Base-by-base conservation (phyloP, 2,888 invertebrate species). In the Stenoptilia bipunctidactyla region DNA sequence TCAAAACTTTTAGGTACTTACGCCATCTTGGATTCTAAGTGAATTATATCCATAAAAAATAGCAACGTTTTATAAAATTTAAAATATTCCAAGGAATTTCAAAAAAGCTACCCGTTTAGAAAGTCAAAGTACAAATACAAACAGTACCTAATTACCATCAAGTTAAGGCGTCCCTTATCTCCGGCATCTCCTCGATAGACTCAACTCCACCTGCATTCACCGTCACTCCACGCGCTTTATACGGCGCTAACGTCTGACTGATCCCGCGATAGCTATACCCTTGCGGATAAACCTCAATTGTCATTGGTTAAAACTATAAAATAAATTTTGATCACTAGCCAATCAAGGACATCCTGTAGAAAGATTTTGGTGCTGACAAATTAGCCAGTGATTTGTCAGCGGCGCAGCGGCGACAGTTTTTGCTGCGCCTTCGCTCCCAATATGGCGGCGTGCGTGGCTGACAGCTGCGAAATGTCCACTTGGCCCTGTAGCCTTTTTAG, bases 311-410 rank as follows among this genome's bases (percentile, higher is more conserved):
- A 20, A 20, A 20, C 20, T 5, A 20, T 20, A 20, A 20, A 20
- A 8, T 20, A 20, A 20, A 20, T 20, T 20, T 20, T 20, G 8
- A 20, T 20, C 20, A 8, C 20, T 5, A 20, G 30, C 6, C 12
- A 30, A 30, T 30, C 12, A n/a, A 12, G 39, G 38, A 44, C 51
- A 50, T 43, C 55, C 54, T 48, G 55, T 47, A 45, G 40, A 40
- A 37, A 41, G 34, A 45, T 51, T 30, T 30, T 34, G 34, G 40
- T 37, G 42, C 44, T 68, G 73, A 76, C 75, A 79, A 77, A 82
- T 79, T 71, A 72, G 62, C 61, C 55, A 58, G 75, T 69, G 72
- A 82, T 82, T 82, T 82, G 82, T 83, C 82, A 76, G 71, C 53
- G 61, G 58, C 61, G 66, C 67, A 66, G n/a, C n/a, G n/a, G n/a